Evolutionary conservation across 2,888 invertebrate species (phyloP), one percentile per base, ranked within the genome.

Genomic region (Epirrhoe alternata): DNA sequence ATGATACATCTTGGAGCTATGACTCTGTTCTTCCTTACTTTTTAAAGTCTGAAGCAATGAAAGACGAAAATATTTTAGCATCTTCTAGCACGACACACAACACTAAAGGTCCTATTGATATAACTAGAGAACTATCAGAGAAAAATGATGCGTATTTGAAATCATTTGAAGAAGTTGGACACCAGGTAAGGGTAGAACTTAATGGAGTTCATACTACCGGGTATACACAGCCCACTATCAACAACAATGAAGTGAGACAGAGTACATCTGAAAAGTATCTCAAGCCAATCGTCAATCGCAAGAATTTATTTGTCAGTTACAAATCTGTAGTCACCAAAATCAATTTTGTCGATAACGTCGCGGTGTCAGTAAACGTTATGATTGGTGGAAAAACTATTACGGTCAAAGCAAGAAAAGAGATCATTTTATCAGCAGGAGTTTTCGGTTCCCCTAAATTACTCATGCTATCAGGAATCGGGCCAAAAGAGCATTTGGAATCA

Each of bases 381-480:
- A 54, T 69, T 7, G 5, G 69, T 0, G 60, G 47, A 6, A 0
- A 54, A 2, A 66, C 42, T 10, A 70, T 66, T 16, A 73, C 24
- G n/a, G 59, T 74, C 0, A 60, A 61, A 16, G 88, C 85, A 0
- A 85, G 68, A 16, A 92, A 86, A 68, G 94, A 94, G 71, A 81
- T 94, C 0, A 89, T 94, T 50, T 30, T 93, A 12, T 86, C 89
- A 0, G 90, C 90, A 0, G 94, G 94, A 3, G 78, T 85, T 2
- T 81, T 91, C 17, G 89, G 90, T 62, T 86, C 90, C 0, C 92
- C 94, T 0, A 86, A 93, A 69, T 69, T 94, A 0, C 77, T 94
- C 0, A 87, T 92, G 84, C 74, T 93, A 0, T 94, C 94, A 0
- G 94, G 94, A 0, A 77, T 94, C 1, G 94, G 94, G 1, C 91